Conservation (phyloP, 2,113 vertebrate species). For the Crotophaga sulcirostris region DNA sequence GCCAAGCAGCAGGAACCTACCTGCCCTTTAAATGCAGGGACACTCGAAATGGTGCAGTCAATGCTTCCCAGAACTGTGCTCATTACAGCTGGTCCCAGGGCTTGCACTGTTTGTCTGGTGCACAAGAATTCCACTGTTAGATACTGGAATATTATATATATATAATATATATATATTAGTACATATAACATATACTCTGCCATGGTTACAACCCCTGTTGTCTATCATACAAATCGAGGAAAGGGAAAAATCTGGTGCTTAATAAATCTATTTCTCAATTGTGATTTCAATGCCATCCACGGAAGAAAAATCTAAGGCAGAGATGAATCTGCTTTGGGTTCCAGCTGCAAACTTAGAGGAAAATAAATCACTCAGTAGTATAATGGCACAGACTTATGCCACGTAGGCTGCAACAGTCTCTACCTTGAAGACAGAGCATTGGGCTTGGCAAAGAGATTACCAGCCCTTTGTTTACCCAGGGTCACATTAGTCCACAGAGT, state of each 20-base stretch:
- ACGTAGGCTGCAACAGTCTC: background rate
- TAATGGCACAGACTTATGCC: background rate
- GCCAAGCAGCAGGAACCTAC: background rate
- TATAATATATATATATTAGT: too few species aligned
- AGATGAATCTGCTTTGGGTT: background rate
- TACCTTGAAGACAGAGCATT: background rate
- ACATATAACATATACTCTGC: background rate
- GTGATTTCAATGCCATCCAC: background rate
- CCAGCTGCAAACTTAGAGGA: background rate
- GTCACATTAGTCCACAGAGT: background rate
- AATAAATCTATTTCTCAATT: background rate
- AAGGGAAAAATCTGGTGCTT: background rate
- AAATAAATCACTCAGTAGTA: background rate
- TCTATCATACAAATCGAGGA: background rate
- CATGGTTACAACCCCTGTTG: background rate
- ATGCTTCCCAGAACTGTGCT: background rate
- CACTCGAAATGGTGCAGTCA: constrained; percentile 5
- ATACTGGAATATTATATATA: background rate
- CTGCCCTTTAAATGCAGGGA: constrained; percentile 6
- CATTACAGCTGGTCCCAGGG: background rate
- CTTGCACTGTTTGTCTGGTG: background rate
- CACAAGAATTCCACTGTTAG: background rate
- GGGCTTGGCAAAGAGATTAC: background rate
- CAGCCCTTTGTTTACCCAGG: background rate
- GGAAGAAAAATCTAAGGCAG: background rate